Percentiles rank a stretch among this genome's conserved stretches.
Evolutionary conservation across 2,888 invertebrate species (phyloP).

Genomic region (Cryptops parisi): DNA sequence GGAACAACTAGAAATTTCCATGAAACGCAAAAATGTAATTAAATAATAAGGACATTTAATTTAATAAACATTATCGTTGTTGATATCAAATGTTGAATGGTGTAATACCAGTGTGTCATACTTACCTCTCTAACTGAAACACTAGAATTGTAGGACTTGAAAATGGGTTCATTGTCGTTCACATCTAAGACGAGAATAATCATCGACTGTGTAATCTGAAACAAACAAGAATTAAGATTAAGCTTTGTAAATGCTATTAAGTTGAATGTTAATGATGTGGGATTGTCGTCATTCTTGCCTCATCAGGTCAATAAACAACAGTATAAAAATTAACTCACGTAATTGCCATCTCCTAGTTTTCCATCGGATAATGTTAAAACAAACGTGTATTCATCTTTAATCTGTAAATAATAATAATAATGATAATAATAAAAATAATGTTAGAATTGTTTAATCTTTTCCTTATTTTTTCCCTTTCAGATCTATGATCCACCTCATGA

Average conservation of each 20-base stretch:
- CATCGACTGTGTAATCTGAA: constrained; percentile 65
- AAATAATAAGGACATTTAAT: neutral
- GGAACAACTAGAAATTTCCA: too few relatives aligned
- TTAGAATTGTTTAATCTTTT: neutral
- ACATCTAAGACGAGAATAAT: constrained; percentile 77
- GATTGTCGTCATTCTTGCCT: too few relatives aligned
- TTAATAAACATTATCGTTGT: too few relatives aligned
- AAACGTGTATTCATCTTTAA: constrained; percentile 72
- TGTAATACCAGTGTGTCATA: too few relatives aligned
- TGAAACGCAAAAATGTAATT: neutral
- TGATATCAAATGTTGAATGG: too few relatives aligned
- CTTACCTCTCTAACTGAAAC: constrained; percentile 53
- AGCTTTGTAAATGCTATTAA: neutral
- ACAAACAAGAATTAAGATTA: constrained; percentile 1
- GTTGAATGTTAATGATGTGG: too few relatives aligned
- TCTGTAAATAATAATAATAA: constrained; percentile 34
- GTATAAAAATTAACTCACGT: constrained; percentile 25
- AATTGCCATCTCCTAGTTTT: constrained; percentile 69
- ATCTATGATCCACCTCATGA: too few relatives aligned
- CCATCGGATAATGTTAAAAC: constrained; percentile 80
- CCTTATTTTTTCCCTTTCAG: too few relatives aligned
- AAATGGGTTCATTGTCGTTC: constrained; percentile 77
- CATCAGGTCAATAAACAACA: neutral
- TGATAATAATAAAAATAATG: neutral
- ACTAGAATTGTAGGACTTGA: constrained; percentile 69